Base-by-base conservation (phyloP, 2,113 vertebrate genomes). In the Diphyllodes magnificus region DNA sequence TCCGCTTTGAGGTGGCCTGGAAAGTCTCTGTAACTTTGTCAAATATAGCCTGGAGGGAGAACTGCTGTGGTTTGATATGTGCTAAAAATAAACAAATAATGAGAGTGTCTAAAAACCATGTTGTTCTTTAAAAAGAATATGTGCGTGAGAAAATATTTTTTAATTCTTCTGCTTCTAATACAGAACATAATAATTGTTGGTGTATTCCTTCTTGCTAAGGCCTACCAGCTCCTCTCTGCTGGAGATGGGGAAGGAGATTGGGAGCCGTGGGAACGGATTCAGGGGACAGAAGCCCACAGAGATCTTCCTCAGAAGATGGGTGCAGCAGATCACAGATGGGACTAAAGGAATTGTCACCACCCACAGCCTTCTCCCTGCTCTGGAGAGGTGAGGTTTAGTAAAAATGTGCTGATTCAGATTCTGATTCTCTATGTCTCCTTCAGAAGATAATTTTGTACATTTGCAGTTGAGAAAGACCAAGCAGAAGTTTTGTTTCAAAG, bases 81-180 rank as follows among this genome's bases (percentile, higher is more conserved):
- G 66, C 86, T 95, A 93, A 94, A 91, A 90, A 59, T 84, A 88
- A 82, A 86, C 76, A 95, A 92, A 86, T 93, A 91, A 86, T 6
- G 4, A 82, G 47, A 45, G 44, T 25, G 35, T 86, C 75, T 92
- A 77, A 94, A 92, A 83, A 81, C 63, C 18, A 50, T 31, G 24
- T 63, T 81, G 73, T 93, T 24, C 37, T 79, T 96, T 73, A 92
- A 97, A 94, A 90, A 63, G 56, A 86, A 91, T 78, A 72, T 15
- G 57, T 65, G 18, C 77, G 33, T 51, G 25, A 59, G 56, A 88
- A 65, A 91, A 79, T 54, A 72, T 1, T 3, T 86, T 87, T 95
- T 70, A 70, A 95, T 84, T 15, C 20, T 70, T 20, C 53, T 78
- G 6, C 53, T 61, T 65, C 15, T 76, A 39, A 69, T 54, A 19